phyloP scores from a whole-genome alignment of 2,888 invertebrate genomes.

The Diplolepis rosae region DNA sequence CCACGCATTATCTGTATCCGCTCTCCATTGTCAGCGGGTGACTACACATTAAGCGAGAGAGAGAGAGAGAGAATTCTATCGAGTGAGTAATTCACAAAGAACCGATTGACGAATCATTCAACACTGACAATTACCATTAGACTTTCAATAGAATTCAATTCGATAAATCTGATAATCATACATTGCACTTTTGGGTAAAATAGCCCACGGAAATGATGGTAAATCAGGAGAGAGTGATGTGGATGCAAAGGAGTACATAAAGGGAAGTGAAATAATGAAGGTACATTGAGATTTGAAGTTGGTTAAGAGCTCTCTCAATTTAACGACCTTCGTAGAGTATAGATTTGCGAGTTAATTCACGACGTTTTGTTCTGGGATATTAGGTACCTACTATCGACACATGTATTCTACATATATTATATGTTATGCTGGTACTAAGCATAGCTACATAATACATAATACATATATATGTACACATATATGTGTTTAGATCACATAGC shows the following conservation, averaged over 20 bases:
- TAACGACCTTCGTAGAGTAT: background rate
- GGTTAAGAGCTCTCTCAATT: background rate
- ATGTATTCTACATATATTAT: too few species aligned
- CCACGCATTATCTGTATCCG: background rate
- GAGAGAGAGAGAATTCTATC: background rate
- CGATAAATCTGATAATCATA: too few species aligned
- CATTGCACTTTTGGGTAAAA: too few species aligned
- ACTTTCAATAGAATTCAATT: too few species aligned
- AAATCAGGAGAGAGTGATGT: background rate
- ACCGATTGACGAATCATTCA: background rate
- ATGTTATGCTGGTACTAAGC: background rate
- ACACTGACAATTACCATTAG: too few species aligned
- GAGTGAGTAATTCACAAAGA: too few species aligned
- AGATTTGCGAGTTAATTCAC: background rate
- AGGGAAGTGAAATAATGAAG: background rate
- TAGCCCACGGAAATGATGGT: too few species aligned
- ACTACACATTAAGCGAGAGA: too few species aligned
- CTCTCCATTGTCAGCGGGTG: background rate
- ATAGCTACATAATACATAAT: background rate
- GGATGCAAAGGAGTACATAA: background rate
- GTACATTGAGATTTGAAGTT: conserved; percentile 5
- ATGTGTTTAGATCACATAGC: background rate
- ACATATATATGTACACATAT: background rate
- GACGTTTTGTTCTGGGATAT: background rate
- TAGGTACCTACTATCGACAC: background rate